Evolutionary conservation across 64 coral and sea anemone species (phyloP), one percentile per base, ranked within the genome.

Genomic region (Anthopleura sola): DNA sequence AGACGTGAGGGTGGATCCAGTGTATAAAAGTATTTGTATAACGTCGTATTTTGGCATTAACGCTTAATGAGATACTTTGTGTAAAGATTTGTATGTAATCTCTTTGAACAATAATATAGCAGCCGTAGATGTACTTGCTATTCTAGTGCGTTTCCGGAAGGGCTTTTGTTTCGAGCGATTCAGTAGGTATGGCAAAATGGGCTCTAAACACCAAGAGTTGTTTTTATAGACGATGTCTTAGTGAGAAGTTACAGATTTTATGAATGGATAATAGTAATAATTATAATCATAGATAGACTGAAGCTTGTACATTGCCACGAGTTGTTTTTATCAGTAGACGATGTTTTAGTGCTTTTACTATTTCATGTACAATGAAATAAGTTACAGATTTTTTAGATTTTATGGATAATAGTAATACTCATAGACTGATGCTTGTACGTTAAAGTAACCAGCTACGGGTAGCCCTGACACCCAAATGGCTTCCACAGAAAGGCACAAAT

Each of bases 41-140:
- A 62, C 58, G 58, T 20, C 11, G 58, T 62, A 62, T 62, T 62
- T 62, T 62, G n/a, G 58, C 58, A 62, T 62, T 62, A 62, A 62
- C 7, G 58, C 21, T 26, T 62, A 62, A 62, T 62, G 58, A 26
- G 21, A 10, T 28, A 62, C 23, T 62, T 62, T 9, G n/a, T 62
- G 24, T 26, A 26, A 26, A 26, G n/a, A n/a, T 26, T 62, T 26
- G 23, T 28, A 0, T 23, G 21, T 62, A 62, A 62, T 62, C 58
- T 62, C n/a, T 3, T 8, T 11, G 23, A 62, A 62, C 58, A 62
- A 62, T 62, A n/a, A 1, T 11, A 3, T 3, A 62, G 23, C 55
- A 56, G 55, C 20, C 17, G 5, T 56, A 56, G 20, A 56, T 17
- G 3, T 20, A 11, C 11, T 26, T 3, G 5, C 58, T 6, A 7